A percentile compares a stretch with the other conserved stretches of the same genome.
phyloP scores from a whole-genome alignment of 2,113 vertebrate species.

The Myiozetetes cayanensis region DNA sequence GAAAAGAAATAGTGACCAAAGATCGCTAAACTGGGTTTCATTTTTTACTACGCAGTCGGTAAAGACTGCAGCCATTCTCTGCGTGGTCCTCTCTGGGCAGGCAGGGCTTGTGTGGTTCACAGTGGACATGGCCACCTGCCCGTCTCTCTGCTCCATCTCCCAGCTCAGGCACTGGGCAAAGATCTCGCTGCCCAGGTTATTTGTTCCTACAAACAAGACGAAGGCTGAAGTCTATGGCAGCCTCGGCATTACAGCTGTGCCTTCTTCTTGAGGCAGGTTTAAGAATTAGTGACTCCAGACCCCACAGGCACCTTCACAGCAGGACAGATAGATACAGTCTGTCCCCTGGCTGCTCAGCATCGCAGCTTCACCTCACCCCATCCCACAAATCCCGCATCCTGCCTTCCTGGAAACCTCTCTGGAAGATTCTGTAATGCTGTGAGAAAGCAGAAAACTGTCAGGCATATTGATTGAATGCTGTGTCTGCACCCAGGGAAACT shows the following conservation, averaged over 20 bases:
- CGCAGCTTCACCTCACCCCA: neutral
- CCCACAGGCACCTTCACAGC: neutral
- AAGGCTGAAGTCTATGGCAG: neutral
- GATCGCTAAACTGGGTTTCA: neutral
- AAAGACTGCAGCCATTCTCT: neutral
- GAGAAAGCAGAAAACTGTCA: neutral
- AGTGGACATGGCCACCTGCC: neutral
- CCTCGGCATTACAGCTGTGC: neutral
- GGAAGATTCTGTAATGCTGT: neutral
- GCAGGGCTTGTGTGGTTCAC: neutral
- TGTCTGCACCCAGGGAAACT: neutral
- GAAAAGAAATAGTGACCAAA: neutral
- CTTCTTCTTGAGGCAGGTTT: neutral
- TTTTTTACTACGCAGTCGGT: neutral
- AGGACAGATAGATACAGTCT: neutral
- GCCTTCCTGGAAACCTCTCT: neutral
- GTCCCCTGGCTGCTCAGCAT: neutral
- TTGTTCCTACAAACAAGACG: neutral
- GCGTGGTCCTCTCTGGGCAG: neutral
- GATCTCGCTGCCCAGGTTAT: neutral
- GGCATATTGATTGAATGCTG: neutral
- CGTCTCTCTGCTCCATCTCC: neutral
- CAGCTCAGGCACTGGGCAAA: accelerated
- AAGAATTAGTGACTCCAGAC: neutral
- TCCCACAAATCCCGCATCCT: neutral